Base-by-base conservation (phyloP, 2,113 vertebrate genomes). In the Rattus rattus region DNA sequence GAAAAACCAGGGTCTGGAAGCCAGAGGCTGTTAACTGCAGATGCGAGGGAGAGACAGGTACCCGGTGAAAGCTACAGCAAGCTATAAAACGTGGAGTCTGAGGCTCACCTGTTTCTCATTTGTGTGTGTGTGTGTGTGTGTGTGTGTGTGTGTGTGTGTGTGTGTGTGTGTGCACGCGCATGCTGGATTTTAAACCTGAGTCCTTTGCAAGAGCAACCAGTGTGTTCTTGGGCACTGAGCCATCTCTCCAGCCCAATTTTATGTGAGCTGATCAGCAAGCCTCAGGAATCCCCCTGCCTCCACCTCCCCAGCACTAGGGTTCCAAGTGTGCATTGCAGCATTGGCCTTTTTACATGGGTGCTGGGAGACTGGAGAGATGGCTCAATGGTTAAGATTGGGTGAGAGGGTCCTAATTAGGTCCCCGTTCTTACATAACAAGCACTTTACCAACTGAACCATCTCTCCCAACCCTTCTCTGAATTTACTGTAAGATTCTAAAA, bases 1-100 rank as follows among this genome's bases (percentile, higher is more conserved):
- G 96, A 88, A 96, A 87, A 94, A 90, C 67, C 10, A 36, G 5
- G 3, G 30, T 69, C 87, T 88, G 86, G 56, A 63, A 72, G 94
- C 83, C 92, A 84, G 92, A 92, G 70, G 16, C 87, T 56, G 19
- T 89, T 67, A 61, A 22, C 43, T 16, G 75, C 67, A 33, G 90
- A 36, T 3, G 5, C 39, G 39, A 28, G 69, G 59, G 13, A 7
- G 33, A 80, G 13, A 16, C 2, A 59, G 22, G n/a, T 26, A 49
- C 13, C 56, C 10, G 70, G 83, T 8, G 43, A 65, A 80, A 96
- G 65, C 69, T 6, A 36, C 5, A 2, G 17, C 61, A 6, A 4
- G 56, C 39, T 28, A 0, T 85, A 26, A n/a, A 83, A 8, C 59
- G 7, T 20, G 13, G 43, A 69, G 63, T 73, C 1, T 3, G 19